Evolutionary conservation across 2,113 vertebrate genomes (phyloP).

Genomic region (Hemicordylus capensis): DNA sequence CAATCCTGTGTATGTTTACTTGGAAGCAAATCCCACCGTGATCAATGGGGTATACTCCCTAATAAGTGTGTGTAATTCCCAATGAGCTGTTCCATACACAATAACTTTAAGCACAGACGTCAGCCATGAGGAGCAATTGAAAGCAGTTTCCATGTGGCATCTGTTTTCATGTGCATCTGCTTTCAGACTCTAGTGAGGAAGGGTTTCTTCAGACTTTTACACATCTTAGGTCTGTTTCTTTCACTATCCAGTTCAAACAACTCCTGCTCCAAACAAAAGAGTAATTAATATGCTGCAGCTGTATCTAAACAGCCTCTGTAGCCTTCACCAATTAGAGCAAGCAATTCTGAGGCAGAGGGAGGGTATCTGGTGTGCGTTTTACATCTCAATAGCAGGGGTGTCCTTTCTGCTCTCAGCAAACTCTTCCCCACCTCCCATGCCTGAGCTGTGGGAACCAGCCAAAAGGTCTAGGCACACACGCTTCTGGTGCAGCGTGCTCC

Average conservation of each 20-base stretch:
- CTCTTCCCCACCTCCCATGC: not conserved
- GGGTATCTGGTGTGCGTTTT: conserved; percentile 12
- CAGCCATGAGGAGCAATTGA: not conserved
- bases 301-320: conserved; percentile 1
- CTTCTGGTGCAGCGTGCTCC: not conserved
- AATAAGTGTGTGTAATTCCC: not conserved
- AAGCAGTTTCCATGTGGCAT: not conserved
- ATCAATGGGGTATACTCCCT: too few species aligned
- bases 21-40: too few species aligned
- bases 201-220: not conserved
- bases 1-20: not conserved
- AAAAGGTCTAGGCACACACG: conserved; percentile 2
- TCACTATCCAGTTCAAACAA: not conserved
- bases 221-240: not conserved
- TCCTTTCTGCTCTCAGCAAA: not conserved
- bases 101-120: not conserved
- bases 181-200: not conserved
- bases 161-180: not conserved
- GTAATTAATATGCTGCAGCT: not conserved
- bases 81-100: not conserved
- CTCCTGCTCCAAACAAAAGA: not conserved
- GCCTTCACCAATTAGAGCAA: not conserved
- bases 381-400: not conserved
- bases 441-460: not conserved
- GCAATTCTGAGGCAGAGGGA: not conserved